Base-by-base conservation (phyloP, 2,888 invertebrate genomes). In the Chromoteleia sp. region DNA sequence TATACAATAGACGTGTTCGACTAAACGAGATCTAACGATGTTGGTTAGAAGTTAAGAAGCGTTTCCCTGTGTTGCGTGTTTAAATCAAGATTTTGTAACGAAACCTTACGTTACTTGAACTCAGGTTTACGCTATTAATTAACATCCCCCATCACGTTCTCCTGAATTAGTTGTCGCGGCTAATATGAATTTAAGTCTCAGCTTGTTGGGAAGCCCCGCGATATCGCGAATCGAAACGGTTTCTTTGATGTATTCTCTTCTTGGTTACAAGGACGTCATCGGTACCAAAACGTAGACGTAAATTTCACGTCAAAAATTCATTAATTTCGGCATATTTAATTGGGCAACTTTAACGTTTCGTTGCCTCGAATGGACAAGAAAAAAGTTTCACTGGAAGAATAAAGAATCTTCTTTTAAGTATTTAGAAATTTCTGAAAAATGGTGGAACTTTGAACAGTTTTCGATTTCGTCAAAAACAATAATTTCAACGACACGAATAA, bases 131-230 rank as follows among this genome's bases (percentile, higher is more conserved):
- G 48, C 71, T 58, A 78, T 78, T 78, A 78, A 78, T 78, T 78
- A 73, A 75, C 81, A 75, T 71, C 39, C 52, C 41, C n/a, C 50
- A 63, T 75, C 63, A 56, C 67, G 59, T 61, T 80, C 59, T 59
- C 39, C 17, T 48, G 65, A 71, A 81, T 81, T 43, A 65, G 36
- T 30, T 52, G 68, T 81, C 71, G 54, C 76, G 76, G 78, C 77
- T 59, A 81, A 83, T 83, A 63, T 83, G 79, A 83, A 83, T 84
- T 81, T 81, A 73, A 84, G 82, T 79, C 81, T 65, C 75, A 81
- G 84, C 84, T 84, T 82, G 74, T 70, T 33, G 84, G 81, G 89
- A 89, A 89, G 89, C 88, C 89, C 85, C 84, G 84, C 84, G 84
- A 82, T 85, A 82, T 82, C 65, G 68, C 81, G 84, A 83, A 74